Evolutionary conservation across 2,888 invertebrate genomes (phyloP).

Genomic region (Callyntrura sp.): DNA sequence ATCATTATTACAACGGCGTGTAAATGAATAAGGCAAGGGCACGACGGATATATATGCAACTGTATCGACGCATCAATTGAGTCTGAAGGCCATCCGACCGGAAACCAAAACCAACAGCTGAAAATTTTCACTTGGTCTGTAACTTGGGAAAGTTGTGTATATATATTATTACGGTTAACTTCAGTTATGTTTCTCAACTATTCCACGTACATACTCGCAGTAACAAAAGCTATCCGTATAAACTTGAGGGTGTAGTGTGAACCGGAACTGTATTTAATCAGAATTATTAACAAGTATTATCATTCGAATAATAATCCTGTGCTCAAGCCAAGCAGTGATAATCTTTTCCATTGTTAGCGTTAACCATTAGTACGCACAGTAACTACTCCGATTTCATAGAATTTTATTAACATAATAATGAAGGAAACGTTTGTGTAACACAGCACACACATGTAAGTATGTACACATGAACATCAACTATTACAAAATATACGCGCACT

Average conservation of each 20-base stretch:
- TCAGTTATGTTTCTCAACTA: neutral
- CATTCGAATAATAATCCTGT: slow-evolving; percentile 31
- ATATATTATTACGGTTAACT: neutral
- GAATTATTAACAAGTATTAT: slow-evolving; percentile 45
- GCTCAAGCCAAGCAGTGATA: slow-evolving; percentile 33
- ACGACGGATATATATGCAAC: slow-evolving; percentile 18
- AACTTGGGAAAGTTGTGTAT: neutral
- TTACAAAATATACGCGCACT: no score
- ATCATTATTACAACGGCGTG: slow-evolving; percentile 20
- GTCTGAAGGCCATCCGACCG: slow-evolving; percentile 61
- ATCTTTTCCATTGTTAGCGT: slow-evolving; percentile 25
- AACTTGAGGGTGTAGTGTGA: neutral
- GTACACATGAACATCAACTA: neutral
- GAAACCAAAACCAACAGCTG: slow-evolving; percentile 70
- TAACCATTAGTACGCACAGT: neutral
- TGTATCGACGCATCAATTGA: slow-evolving; percentile 56
- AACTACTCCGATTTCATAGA: neutral
- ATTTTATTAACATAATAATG: neutral
- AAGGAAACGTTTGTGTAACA: neutral
- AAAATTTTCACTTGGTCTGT: slow-evolving; percentile 63
- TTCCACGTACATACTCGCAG: neutral
- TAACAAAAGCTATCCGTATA: neutral
- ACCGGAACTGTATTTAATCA: neutral
- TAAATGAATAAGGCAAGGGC: slow-evolving; percentile 18
- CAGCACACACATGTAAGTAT: neutral